Percentiles rank a stretch among this genome's conserved stretches.
phyloP scores from a whole-genome alignment of 2,113 vertebrate species.

The Oreochromis niloticus region DNA sequence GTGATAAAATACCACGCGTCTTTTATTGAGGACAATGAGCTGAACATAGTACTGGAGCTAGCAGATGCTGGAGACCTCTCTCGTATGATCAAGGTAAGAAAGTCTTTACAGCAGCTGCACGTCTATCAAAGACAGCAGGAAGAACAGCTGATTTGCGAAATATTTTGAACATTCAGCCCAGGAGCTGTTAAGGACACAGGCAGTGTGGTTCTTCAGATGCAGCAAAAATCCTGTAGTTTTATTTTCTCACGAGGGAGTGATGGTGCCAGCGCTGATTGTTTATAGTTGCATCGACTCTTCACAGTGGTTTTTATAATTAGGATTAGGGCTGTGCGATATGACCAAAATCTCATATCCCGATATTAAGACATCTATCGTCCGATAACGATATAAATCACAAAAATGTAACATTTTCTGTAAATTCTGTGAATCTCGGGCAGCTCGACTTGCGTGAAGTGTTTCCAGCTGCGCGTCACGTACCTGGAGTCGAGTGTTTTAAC shows the following conservation, averaged over 20 bases:
- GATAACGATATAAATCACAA: too few relatives aligned
- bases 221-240: neutral
- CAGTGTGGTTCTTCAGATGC: neutral
- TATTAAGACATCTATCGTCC: too few relatives aligned
- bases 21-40: slow-evolving; percentile 97
- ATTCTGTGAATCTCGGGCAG: too few relatives aligned
- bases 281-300: rapidly evolving
- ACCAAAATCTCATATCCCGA: too few relatives aligned
- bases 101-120: neutral
- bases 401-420: too few relatives aligned
- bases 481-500: too few relatives aligned
- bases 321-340: too few relatives aligned
- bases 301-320: neutral
- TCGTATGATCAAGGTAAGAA: slow-evolving; percentile 94
- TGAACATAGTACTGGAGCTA: slow-evolving; percentile 97
- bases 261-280: neutral
- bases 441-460: too few relatives aligned
- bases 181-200: neutral
- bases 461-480: too few relatives aligned
- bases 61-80: slow-evolving; percentile 97
- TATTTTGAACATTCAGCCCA: neutral
- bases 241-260: neutral
- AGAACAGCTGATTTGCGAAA: neutral
- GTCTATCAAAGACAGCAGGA: neutral
- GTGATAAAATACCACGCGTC: slow-evolving; percentile 99